phyloP scores from a whole-genome alignment of 2,113 vertebrate genomes.

The Seriola quinqueradiata region DNA sequence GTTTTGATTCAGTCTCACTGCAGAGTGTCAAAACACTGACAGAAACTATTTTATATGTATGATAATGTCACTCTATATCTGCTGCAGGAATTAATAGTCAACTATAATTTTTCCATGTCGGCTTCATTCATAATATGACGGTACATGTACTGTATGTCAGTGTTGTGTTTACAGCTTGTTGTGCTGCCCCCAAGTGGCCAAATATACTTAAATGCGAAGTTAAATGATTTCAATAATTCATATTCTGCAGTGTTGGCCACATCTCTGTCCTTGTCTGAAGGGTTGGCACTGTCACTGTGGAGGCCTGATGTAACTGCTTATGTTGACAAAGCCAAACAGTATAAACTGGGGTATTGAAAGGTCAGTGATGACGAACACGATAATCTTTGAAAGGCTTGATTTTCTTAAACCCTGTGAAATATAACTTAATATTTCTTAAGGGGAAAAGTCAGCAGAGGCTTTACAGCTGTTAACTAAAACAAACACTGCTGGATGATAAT shows the following conservation, averaged over 20 bases:
- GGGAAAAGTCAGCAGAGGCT: neutral
- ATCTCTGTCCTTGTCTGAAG: neutral
- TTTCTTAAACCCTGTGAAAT: neutral
- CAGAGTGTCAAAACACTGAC: too few relatives aligned
- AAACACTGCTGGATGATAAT: neutral
- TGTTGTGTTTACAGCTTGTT: neutral
- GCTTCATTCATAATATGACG: too few relatives aligned
- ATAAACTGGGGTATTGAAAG: neutral
- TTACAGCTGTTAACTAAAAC: neutral
- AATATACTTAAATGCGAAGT: neutral
- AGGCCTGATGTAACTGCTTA: neutral
- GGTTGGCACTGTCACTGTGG: neutral
- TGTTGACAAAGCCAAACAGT: neutral
- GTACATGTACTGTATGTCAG: neutral
- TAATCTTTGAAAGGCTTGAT: neutral
- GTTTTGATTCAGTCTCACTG: neutral
- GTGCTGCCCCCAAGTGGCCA: conserved; percentile 1
- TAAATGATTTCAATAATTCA: neutral
- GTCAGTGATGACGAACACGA: neutral
- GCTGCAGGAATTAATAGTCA: neutral
- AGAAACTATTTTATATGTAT: neutral
- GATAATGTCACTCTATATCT: neutral
- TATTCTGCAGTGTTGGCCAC: neutral
- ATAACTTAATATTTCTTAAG: neutral
- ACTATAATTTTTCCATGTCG: neutral